Percentiles rank a stretch among this genome's conserved stretches.
phyloP scores from a whole-genome alignment of 2,113 vertebrate species.

The Grammomys surdaster region DNA sequence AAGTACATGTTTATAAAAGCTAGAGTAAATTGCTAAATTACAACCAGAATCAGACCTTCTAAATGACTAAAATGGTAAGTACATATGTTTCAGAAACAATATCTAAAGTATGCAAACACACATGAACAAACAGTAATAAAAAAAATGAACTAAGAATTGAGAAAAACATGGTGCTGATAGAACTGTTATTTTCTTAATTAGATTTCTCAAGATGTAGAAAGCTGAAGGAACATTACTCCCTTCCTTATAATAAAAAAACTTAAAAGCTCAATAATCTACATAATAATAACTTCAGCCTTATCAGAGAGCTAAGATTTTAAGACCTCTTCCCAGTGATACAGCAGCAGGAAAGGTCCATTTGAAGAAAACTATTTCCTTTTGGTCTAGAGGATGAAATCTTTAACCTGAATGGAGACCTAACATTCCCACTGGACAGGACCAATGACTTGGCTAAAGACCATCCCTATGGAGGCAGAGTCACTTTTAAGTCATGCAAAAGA shows the following conservation, averaged over 20 bases:
- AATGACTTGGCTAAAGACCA: not conserved
- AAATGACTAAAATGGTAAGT: not conserved
- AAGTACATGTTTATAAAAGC: not conserved
- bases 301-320: not conserved
- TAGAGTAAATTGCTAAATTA: not conserved
- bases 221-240: not conserved
- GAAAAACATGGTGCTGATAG: too few relatives aligned
- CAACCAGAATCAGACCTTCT: not conserved
- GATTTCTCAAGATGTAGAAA: not conserved
- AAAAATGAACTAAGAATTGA: not conserved
- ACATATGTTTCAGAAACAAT: not conserved
- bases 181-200: not conserved
- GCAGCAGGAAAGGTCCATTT: too few relatives aligned
- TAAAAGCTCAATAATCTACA: not conserved
- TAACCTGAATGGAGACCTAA: not conserved
- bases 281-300: not conserved
- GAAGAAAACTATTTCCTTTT: not conserved
- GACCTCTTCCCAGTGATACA: accelerated
- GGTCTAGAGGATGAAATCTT: not conserved
- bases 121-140: not conserved
- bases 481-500: not conserved
- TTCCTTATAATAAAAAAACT: not conserved
- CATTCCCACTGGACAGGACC: not conserved
- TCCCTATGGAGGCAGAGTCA: not conserved
- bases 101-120: not conserved